These are phyloP conservation scores for Sclerodermus sp. DNA, from an alignment of 2,888 invertebrate genomes.

Conservation along the genomic window DNA sequence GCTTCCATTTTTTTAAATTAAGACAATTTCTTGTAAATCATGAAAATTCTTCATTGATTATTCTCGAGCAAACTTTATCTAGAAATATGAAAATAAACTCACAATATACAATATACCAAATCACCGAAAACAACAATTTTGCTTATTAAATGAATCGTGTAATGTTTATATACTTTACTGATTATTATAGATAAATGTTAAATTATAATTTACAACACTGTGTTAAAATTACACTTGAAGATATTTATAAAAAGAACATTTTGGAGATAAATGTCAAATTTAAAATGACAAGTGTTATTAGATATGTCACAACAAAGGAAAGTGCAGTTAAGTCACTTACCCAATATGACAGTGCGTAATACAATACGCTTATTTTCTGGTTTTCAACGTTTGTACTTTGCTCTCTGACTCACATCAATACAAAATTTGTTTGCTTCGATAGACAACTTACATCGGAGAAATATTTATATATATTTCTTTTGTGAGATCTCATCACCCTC, in stretches of 20 bases:
- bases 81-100: not conserved
- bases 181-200: not conserved
- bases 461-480: slow-evolving; percentile 15
- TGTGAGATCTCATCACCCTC: slow-evolving; percentile 9
- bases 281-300: not conserved
- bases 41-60: not conserved
- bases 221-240: slow-evolving; percentile 13
- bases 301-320: slow-evolving; percentile 4
- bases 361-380: not conserved
- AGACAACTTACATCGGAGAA: not conserved
- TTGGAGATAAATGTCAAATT: no score
- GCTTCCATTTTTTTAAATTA: slow-evolving; percentile 27
- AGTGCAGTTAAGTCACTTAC: not conserved
- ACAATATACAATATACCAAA: not conserved
- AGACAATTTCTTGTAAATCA: slow-evolving; percentile 8
- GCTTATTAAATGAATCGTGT: no score
- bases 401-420: slow-evolving; percentile 33
- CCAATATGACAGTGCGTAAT: not conserved
- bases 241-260: no score
- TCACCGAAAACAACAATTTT: not conserved
- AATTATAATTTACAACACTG: slow-evolving; percentile 9
- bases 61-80: not conserved
- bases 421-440: slow-evolving; percentile 23
- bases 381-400: slow-evolving; percentile 25
- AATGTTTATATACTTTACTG: no score